A percentile compares a stretch with the other conserved stretches of the same genome.
Conservation (phyloP, 2,888 invertebrate species). For the Caenorhabditis doughertyi region DNA sequence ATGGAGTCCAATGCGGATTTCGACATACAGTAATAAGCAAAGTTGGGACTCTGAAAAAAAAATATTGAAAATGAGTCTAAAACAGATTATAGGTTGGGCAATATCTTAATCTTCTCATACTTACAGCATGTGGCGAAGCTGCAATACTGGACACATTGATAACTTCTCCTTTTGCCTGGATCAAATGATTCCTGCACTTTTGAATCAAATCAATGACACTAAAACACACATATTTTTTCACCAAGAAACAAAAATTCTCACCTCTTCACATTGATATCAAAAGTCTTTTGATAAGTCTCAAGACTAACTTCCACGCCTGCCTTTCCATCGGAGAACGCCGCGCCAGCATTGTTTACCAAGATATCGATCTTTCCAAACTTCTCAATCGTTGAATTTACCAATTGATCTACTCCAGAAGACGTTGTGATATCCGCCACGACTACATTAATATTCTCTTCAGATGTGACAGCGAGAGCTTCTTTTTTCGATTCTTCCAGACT, state of each 20-base stretch:
- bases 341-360: slow-evolving; percentile 35
- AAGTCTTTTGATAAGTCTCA: slow-evolving; percentile 19
- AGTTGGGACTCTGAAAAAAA: slow-evolving; percentile 9
- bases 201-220: slow-evolving; percentile 42
- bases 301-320: slow-evolving; percentile 9
- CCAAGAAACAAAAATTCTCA: no score
- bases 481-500: slow-evolving; percentile 8
- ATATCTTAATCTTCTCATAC: no score
- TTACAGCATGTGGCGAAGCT: slow-evolving; percentile 10
- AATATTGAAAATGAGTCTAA: no score
- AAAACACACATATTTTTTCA: background rate
- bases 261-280: slow-evolving; percentile 30
- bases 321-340: slow-evolving; percentile 21
- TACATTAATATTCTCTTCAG: background rate
- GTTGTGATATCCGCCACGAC: slow-evolving; percentile 17
- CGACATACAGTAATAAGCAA: slow-evolving; percentile 41
- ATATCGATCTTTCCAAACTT: slow-evolving; percentile 43
- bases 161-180: slow-evolving; percentile 30
- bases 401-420: background rate
- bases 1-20: slow-evolving; percentile 44
- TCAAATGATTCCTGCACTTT: slow-evolving; percentile 19
- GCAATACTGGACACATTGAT: slow-evolving; percentile 54
- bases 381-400: slow-evolving; percentile 8
- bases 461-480: background rate
- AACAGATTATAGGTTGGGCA: no score